phyloP scores from a whole-genome alignment of 1,140 invertebrate species.

The Drosophila lowei region DNA sequence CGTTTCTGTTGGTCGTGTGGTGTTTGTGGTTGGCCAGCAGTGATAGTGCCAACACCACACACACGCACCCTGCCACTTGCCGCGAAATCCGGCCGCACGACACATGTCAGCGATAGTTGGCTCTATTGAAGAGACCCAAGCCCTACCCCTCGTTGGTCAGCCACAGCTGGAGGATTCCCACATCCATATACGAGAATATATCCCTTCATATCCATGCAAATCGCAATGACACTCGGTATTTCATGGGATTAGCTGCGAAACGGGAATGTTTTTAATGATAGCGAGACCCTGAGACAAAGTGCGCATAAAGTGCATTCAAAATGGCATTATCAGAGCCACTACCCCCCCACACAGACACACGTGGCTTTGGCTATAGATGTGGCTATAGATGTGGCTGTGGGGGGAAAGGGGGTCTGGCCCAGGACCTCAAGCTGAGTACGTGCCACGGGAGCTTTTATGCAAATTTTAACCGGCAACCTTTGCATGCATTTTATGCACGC shows the following conservation, averaged over 20 bases:
- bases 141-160: slow-evolving; percentile 11
- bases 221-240: slow-evolving; percentile 54
- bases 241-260: slow-evolving; percentile 62
- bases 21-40: slow-evolving; percentile 23
- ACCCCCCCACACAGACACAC: slow-evolving; percentile 10
- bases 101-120: slow-evolving; percentile 42
- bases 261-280: slow-evolving; percentile 71
- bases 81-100: slow-evolving; percentile 30
- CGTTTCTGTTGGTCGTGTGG: slow-evolving; percentile 24
- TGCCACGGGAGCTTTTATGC: slow-evolving; percentile 59
- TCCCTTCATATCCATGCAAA: slow-evolving; percentile 47
- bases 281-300: slow-evolving; percentile 70
- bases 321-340: slow-evolving; percentile 59
- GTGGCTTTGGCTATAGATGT: too few relatives aligned
- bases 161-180: slow-evolving; percentile 30
- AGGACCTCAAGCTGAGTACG: slow-evolving; percentile 51
- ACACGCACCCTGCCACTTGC: slow-evolving; percentile 10
- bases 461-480: slow-evolving; percentile 48
- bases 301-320: slow-evolving; percentile 76
- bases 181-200: neutral
- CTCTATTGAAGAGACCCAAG: slow-evolving; percentile 27
- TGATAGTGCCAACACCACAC: slow-evolving; percentile 6
- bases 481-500: slow-evolving; percentile 70
- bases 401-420: slow-evolving; percentile 2
- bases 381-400: neutral